phyloP scores from a whole-genome alignment of 2,797 vertebrate species.

The Spatula versicolor region DNA sequence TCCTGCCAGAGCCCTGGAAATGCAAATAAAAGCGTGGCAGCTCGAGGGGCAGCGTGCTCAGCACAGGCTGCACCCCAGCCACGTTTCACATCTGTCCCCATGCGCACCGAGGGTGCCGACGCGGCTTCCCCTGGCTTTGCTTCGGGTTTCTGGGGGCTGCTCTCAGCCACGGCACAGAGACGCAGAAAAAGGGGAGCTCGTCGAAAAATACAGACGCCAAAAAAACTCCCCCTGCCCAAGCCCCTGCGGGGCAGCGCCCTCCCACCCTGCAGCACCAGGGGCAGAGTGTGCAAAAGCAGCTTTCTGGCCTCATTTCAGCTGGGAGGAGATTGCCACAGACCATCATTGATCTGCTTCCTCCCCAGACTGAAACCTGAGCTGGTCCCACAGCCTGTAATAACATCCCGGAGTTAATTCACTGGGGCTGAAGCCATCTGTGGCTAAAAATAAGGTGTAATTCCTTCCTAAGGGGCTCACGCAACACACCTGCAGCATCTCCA shows the following conservation, averaged over 20 bases:
- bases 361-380: slow-evolving; percentile 15
- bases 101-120: accelerated
- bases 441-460: neutral
- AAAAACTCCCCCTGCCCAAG: neutral
- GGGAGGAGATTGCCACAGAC: neutral
- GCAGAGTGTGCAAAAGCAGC: neutral
- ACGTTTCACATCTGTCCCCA: neutral
- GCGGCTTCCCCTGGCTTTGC: neutral
- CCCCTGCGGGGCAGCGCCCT: neutral
- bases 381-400: neutral
- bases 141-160: neutral
- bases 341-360: neutral
- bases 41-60: neutral
- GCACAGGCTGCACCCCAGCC: neutral
- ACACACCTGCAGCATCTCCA: neutral
- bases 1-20: slow-evolving; percentile 20
- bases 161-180: neutral
- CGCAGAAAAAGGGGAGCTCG: neutral
- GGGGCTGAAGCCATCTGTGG: neutral
- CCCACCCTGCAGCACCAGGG: neutral
- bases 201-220: neutral
- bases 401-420: neutral
- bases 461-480: neutral
- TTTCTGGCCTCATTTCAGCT: neutral
- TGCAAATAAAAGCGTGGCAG: neutral